Evolutionary conservation across 2,888 invertebrate genomes (phyloP), one percentile per base, ranked within the genome.

Genomic region (Tubulanus polymorphus): DNA sequence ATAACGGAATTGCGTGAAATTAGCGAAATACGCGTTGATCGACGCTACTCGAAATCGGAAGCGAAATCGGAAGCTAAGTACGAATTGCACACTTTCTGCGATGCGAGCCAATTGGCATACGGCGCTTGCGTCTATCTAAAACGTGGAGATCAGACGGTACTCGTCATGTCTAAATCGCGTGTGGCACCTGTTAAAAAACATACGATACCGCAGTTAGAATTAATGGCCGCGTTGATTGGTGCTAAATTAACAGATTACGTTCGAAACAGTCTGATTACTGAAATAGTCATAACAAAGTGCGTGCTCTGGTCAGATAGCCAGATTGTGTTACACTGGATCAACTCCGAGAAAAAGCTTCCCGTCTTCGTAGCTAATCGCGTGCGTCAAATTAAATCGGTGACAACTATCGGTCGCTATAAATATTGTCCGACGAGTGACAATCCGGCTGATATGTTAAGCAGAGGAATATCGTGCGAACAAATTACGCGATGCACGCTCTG

Each of bases 171-270:
- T 1, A 61, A 58, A 20, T 48, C 57, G 25, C 46, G 55, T 35
- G 25, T 61, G 20, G 46, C 55, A 5, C 57, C 56, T 28, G 30
- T 48, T 12, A 57, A 55, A 32, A 12, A 45, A 10, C 30, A 56
- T 18, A 54, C 56, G 2, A 57, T 62, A 20, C 59, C 55, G 25
- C 35, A 51, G 25, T 48, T 60, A n/a, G 60, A 58, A 35, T 29
- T 61, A 30, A 50, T 59, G 51, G 59, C 51, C 8, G 54, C 41
- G 20, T 26, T 57, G 28, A 18, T 53, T 26, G 53, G 56, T 37
- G 41, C 37, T 1, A 15, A 52, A 47, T 37, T 51, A 28, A n/a
- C 35, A 5, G 45, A 6, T 15, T 50, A 26, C 37, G 50, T 50
- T 28, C n/a, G n/a, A 48, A 3, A 26, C 10, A n/a, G n/a, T n/a